These are phyloP conservation scores for Phrynosoma blainvillii DNA, from an alignment of 2,113 vertebrate species.

Conservation along the genomic window DNA sequence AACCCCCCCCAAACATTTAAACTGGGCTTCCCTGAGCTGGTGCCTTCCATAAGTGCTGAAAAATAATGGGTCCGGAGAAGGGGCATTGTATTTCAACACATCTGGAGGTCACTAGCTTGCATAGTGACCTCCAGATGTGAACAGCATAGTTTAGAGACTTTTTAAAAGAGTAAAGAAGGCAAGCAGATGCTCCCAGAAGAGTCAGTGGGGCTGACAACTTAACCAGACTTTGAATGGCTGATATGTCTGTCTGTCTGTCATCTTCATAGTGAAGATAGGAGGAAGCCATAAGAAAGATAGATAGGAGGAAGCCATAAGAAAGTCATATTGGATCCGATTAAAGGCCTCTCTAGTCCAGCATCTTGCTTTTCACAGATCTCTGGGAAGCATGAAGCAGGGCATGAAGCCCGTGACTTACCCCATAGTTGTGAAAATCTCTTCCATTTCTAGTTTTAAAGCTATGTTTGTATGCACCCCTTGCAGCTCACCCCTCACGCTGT, in stretches of 20 bases:
- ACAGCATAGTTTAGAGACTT: background rate
- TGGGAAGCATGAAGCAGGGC: background rate
- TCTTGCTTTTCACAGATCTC: background rate
- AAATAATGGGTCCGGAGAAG: too few relatives aligned
- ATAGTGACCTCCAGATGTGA: background rate
- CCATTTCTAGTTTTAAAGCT: too few relatives aligned
- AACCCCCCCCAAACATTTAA: background rate
- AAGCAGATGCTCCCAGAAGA: background rate
- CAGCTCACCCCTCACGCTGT: rapidly evolving
- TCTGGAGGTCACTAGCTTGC: background rate
- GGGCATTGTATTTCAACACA: background rate
- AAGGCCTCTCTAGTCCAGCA: background rate
- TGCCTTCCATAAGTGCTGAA: too few relatives aligned
- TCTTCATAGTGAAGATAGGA: background rate
- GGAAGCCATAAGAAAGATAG: too few relatives aligned
- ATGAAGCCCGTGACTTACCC: background rate
- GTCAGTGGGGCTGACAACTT: background rate
- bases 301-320: too few relatives aligned
- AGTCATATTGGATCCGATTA: background rate
- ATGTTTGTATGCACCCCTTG: rapidly evolving
- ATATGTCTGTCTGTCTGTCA: background rate
- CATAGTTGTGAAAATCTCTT: background rate
- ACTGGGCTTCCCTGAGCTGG: background rate
- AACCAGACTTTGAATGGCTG: background rate
- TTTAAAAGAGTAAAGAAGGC: background rate